Base-by-base conservation (phyloP, 2,113 vertebrate genomes). In the Ranitomeya imitator region DNA sequence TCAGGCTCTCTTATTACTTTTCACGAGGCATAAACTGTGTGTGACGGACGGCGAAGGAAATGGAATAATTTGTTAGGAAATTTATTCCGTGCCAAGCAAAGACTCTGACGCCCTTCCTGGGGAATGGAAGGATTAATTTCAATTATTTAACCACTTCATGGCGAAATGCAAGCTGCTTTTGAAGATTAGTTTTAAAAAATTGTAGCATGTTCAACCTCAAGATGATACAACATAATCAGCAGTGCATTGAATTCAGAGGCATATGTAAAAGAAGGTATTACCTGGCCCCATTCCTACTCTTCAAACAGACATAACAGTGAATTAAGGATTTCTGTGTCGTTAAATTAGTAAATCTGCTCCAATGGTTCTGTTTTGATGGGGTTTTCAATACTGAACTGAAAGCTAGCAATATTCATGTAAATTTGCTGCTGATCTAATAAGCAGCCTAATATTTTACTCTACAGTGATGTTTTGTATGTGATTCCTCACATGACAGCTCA, bases 1-100 rank as follows among this genome's bases (percentile, higher is more conserved):
- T 88, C 87, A 83, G 81, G 81, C 71, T 76, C 73, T 78, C 86
- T 88, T 88, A 88, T 88, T 88, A 83, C 79, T 82, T 88, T 84
- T 88, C 87, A 88, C 59, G 59, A 65, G 73, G 87, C 71, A 84
- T 88, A 88, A 84, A 84, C 81, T 88, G 81, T 76, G 81, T 84
- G 80, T 84, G 87, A 88, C 81, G 80, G 87, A 88, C 55, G 60
- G 80, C 51, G 63, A 54, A 84, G 80, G 80, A 84, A 84, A 84
- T 78, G 71, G 81, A 88, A 88, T 84, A 77, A 84, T 84, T 83
- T 88, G 80, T 84, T 67, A 71, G 81, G 37, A 88, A 88, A 88
- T 78, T 55, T 84, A 84, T 88, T 88, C 71, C 71, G 23, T 78
- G 80, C 80, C 73, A 81, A 60, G 57, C 45, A 60, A 65, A 84